Evolutionary conservation across 2,888 invertebrate genomes (phyloP).

Genomic region (Oegoconia quadripuncta): DNA sequence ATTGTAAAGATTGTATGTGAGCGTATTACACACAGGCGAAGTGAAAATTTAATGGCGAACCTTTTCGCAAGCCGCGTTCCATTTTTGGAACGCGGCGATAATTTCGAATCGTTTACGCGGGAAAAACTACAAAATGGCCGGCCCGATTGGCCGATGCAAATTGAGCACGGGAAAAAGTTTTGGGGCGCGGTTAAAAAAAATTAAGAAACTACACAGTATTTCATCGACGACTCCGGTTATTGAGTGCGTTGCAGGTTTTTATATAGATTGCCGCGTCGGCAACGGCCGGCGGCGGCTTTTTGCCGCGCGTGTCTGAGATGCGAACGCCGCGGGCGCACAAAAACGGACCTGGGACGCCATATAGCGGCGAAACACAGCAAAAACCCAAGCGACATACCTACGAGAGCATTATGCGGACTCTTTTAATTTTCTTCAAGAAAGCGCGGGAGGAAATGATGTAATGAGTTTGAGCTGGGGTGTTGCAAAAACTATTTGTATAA

Average conservation of each 20-base stretch:
- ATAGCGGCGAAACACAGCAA: slow-evolving; percentile 57
- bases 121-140: slow-evolving; percentile 67
- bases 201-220: slow-evolving; percentile 74
- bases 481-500: slow-evolving; percentile 70
- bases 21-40: too few species aligned
- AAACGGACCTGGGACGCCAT: slow-evolving; percentile 60
- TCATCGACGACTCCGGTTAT: slow-evolving; percentile 73
- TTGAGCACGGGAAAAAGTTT: slow-evolving; percentile 60
- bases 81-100: slow-evolving; percentile 61
- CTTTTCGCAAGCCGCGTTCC: slow-evolving; percentile 51
- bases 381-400: slow-evolving; percentile 65
- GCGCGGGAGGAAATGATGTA: slow-evolving; percentile 75
- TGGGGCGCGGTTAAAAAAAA: slow-evolving; percentile 59
- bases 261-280: slow-evolving; percentile 57
- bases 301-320: slow-evolving; percentile 58
- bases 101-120: slow-evolving; percentile 45
- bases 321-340: too few species aligned
- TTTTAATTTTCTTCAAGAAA: slow-evolving; percentile 77
- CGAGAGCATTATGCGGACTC: slow-evolving; percentile 73
- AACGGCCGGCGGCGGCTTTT: slow-evolving; percentile 43
- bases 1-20: too few species aligned
- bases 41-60: slow-evolving; percentile 62
- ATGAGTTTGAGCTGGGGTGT: slow-evolving; percentile 69
- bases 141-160: slow-evolving; percentile 62
- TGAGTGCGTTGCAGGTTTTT: slow-evolving; percentile 56